These are phyloP conservation scores for Phrynocephalus guinanensis DNA, from an alignment of 2,797 vertebrate genomes.

Conservation along the genomic window DNA sequence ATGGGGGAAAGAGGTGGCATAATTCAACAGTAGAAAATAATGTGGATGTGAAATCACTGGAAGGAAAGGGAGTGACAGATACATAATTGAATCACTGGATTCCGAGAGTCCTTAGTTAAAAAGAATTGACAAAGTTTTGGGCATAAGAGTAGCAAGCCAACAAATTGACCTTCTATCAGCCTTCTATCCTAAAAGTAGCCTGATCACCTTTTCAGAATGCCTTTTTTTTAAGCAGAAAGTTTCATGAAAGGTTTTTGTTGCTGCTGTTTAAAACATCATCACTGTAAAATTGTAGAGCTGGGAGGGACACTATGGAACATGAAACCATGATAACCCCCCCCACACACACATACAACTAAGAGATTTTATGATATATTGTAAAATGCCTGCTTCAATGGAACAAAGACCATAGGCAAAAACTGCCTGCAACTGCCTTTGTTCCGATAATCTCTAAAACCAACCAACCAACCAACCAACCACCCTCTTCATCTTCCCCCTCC, in stretches of 20 bases:
- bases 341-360: neutral
- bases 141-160: too few species aligned
- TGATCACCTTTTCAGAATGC: neutral
- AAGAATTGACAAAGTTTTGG: too few species aligned
- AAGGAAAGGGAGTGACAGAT: neutral
- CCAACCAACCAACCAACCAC: too few species aligned
- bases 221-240: too few species aligned
- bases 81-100: neutral
- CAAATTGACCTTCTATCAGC: too few species aligned
- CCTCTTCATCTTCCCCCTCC: too few species aligned
- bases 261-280: too few species aligned
- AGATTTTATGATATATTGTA: slow-evolving; percentile 24
- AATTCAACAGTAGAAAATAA: neutral
- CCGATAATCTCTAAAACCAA: too few species aligned
- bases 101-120: neutral
- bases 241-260: neutral
- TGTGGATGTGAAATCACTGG: neutral
- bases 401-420: neutral
- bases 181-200: too few species aligned
- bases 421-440: too few species aligned
- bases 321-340: neutral
- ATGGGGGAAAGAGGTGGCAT: neutral
- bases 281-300: too few species aligned
- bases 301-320: too few species aligned
- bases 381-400: neutral